Base-by-base conservation (phyloP, 2,888 invertebrate genomes). In the Dinocampus coccinellae region DNA sequence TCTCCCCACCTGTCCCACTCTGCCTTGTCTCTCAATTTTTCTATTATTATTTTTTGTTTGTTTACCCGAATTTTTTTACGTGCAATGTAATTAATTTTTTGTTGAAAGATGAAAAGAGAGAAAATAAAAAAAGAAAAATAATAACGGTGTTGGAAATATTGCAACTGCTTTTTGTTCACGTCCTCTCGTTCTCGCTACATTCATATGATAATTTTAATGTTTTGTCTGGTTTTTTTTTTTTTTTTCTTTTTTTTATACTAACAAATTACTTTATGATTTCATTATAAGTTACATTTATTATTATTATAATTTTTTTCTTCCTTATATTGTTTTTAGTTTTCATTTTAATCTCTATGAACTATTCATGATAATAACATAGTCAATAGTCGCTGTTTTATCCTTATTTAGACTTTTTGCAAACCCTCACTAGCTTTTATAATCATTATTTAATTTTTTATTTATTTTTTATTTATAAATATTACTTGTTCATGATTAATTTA, bases 71-170 rank as follows among this genome's bases (percentile, higher is more conserved):
- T n/a, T n/a, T n/a, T n/a, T n/a, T n/a, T n/a, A n/a, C n/a, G n/a
- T n/a, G n/a, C n/a, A n/a, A n/a, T n/a, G n/a, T n/a, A n/a, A n/a
- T n/a, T n/a, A n/a, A n/a, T n/a, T n/a, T n/a, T n/a, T n/a, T n/a
- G n/a, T n/a, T n/a, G n/a, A n/a, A n/a, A n/a, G n/a, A n/a, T n/a
- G n/a, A n/a, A n/a, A n/a, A n/a, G n/a, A n/a, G n/a, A n/a, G n/a
- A n/a, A n/a, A n/a, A n/a, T n/a, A n/a, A n/a, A n/a, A n/a, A n/a
- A n/a, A n/a, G n/a, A n/a, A n/a, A n/a, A n/a, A n/a, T n/a, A 20
- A 47, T 47, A 3, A 20, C 16, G 6, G 7, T 16, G 79, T 83
- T 83, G 83, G 82, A 84, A 84, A 84, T 81, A 83, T 82, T 81
- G 82, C 71, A 79, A 69, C 74, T 69, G 73, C 72, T 79, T 80